Conservation (phyloP, 2,113 vertebrate species). For the Ctenomys sociabilis region DNA sequence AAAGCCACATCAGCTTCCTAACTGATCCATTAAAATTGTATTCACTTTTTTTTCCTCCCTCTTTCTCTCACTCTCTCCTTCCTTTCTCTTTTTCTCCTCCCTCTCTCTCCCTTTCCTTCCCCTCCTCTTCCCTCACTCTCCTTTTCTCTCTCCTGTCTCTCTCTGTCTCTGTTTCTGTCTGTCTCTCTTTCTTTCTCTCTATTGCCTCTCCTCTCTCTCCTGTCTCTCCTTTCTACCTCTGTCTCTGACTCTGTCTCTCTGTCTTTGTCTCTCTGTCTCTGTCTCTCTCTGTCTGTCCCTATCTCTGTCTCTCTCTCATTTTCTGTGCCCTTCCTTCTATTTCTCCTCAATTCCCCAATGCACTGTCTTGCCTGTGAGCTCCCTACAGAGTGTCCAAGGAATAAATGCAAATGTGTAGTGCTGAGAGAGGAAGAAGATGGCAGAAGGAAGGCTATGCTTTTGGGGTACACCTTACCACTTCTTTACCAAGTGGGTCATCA, state of each 20-base stretch:
- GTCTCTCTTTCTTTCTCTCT: too few relatives aligned
- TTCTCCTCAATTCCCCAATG: background rate
- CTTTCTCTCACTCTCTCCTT: background rate
- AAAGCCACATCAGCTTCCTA: background rate
- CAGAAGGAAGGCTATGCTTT: background rate
- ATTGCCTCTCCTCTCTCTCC: too few relatives aligned
- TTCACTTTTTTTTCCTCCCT: too few relatives aligned
- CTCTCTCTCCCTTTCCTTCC: too few relatives aligned
- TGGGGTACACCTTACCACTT: background rate
- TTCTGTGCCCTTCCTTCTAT: background rate
- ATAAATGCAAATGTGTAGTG: fast-evolving
- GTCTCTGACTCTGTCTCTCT: too few relatives aligned
- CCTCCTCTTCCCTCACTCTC: too few relatives aligned
- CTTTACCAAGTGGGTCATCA: background rate
- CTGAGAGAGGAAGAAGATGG: background rate
- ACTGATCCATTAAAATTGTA: background rate
- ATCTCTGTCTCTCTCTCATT: background rate
- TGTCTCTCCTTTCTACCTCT: too few relatives aligned
- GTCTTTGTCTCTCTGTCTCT: too few relatives aligned
- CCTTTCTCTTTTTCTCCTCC: too few relatives aligned
- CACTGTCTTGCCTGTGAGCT: background rate
- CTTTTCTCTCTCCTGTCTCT: too few relatives aligned
- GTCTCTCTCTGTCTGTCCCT: background rate
- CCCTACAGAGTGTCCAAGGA: background rate
- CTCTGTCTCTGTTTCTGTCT: background rate